Conservation (phyloP, 2,113 vertebrate species). For the Boleophthalmus pectinirostris region DNA sequence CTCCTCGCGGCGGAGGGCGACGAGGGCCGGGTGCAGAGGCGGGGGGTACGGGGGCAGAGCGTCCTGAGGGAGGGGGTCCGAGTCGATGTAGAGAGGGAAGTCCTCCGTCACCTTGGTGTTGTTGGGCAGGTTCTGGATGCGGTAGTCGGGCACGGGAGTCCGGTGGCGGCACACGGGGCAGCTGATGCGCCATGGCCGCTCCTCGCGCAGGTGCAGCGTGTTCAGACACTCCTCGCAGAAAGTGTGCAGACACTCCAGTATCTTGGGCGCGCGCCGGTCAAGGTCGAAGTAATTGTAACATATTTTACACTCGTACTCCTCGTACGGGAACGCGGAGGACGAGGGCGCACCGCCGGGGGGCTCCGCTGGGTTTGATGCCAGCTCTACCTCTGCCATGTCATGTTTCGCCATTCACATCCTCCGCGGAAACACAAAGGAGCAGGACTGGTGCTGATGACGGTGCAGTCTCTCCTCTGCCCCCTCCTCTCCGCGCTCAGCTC, state of each 20-base stretch:
- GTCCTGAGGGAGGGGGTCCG: conserved; percentile 87
- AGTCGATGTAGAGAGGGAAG: conserved; percentile 84
- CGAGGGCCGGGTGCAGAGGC: conserved; percentile 76
- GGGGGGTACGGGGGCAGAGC: conserved; percentile 79
- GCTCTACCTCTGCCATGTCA: conserved; percentile 85
- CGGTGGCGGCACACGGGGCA: conserved; percentile 91
- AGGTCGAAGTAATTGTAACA: conserved; percentile 95
- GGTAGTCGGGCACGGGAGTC: conserved; percentile 87
- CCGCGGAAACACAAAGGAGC: conserved; percentile 71
- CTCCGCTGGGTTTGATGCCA: conserved; percentile 59
- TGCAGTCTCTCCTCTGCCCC: conserved; percentile 57
- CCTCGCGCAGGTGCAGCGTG: conserved; percentile 85
- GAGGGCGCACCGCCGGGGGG: conserved; percentile 59
- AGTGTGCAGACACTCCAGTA: conserved; percentile 92
- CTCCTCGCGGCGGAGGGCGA: conserved; percentile 76
- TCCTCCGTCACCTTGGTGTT: conserved; percentile 91
- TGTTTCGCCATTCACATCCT: conserved; percentile 78
- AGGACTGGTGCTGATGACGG: conserved; percentile 72
- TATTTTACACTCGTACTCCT: conserved; percentile 94
- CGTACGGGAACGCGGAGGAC: conserved; percentile 72
- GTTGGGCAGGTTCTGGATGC: conserved; percentile 86
- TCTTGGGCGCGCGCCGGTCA: conserved; percentile 88
- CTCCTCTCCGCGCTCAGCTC: conserved; percentile 35
- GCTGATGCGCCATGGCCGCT: conserved; percentile 81
- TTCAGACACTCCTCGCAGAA: conserved; percentile 93